Base-by-base conservation (phyloP, 1,140 invertebrate genomes). In the Contarinia nasturtii region DNA sequence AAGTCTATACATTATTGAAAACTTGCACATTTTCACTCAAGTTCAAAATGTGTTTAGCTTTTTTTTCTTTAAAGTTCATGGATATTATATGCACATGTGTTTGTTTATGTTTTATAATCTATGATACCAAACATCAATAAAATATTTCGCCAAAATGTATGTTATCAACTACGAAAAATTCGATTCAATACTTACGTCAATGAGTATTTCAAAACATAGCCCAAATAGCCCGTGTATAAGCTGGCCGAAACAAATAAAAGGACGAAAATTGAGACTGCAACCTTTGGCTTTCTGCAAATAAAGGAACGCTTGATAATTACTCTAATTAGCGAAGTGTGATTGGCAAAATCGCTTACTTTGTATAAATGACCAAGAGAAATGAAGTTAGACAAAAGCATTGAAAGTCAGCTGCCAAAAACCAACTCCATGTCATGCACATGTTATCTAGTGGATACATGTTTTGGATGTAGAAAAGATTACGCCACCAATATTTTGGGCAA, bases 391-490 rank as follows among this genome's bases (percentile, higher is more conserved):
- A 54, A 55, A 75, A 83, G 53, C 79, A 78, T 61, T 83, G 80
- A 68, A 80, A 81, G 58, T 86, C 82, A 45, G 74, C 72, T 14
- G 80, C 73, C 33, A 86, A 54, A 55, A 82, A 86, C 82, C 82
- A 86, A n/a, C 77, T 75, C 75, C 79, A 82, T 4, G 69, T 70
- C 67, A 84, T 68, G 53, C 82, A 85, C 67, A 69, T 66, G 44
- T 65, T 56, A 0, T 63, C 53, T 49, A 57, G 57, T 12, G 56
- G 51, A 49, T 57, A 73, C 0, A 73, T 54, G 58, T 70, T 73
- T 54, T 72, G 71, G 40, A 74, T 71, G 50, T 69, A 74, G 4
- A 74, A 54, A 10, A 74, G 38, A 55, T 73, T 73, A 51, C 69
- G 60, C 72, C 72, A 74, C 71, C 71, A 73, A 51, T 71, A 21